These are phyloP conservation scores for Zingel zingel DNA, from an alignment of 2,113 vertebrate species.

Conservation along the genomic window DNA sequence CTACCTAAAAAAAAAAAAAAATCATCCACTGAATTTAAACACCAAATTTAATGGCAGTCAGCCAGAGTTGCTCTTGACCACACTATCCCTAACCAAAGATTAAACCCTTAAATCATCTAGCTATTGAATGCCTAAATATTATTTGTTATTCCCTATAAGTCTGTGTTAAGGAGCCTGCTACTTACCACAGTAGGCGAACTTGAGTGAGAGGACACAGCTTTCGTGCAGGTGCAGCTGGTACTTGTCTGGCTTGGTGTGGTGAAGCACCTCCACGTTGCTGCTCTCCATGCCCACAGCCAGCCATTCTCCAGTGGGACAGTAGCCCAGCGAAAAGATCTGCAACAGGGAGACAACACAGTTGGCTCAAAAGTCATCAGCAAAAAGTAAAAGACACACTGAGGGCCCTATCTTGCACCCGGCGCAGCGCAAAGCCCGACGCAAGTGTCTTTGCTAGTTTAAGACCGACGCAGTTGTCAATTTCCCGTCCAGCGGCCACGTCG, in stretches of 20 bases:
- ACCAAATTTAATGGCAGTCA: background rate
- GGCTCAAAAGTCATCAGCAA: background rate
- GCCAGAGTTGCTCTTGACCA: background rate
- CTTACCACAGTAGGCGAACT: conserved; percentile 97
- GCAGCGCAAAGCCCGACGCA: no score
- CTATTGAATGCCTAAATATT: background rate
- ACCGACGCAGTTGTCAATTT: no score
- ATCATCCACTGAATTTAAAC: background rate
- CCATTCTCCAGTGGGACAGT: conserved; percentile 98
- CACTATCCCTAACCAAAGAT: background rate
- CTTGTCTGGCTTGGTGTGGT: conserved; percentile 97
- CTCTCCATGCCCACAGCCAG: conserved; percentile 98
- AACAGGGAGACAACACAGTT: background rate
- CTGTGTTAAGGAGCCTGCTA: background rate
- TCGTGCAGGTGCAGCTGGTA: conserved; percentile 98
- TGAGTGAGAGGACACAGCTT: conserved; percentile 98
- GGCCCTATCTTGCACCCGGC: no score
- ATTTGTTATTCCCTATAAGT: background rate
- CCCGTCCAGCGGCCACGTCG: no score
- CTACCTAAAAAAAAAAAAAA: no score
- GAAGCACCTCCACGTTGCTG: conserved; percentile 97
- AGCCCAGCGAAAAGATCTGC: conserved; percentile 96
- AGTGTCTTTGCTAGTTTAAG: no score
- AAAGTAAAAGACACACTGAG: no score
- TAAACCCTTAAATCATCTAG: background rate